Conservation (phyloP, 1,140 invertebrate genomes). For the Stegodyphus dumicola region DNA sequence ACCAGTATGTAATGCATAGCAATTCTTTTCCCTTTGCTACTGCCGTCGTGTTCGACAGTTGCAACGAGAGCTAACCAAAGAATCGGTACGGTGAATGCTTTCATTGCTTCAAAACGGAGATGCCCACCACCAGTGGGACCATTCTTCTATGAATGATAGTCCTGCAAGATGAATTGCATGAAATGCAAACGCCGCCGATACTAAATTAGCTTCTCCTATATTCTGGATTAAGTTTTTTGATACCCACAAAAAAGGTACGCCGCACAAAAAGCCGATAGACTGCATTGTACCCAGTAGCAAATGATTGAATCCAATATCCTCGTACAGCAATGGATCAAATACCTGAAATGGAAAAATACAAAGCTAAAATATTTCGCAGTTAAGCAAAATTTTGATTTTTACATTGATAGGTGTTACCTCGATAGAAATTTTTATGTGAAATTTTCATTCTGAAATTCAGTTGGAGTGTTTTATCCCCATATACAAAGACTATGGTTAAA, state of each 20-base stretch:
- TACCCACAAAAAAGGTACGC: conserved; percentile 58
- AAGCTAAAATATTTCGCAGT: too few relatives aligned
- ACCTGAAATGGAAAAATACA: not conserved
- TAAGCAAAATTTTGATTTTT: too few relatives aligned
- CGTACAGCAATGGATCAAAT: conserved; percentile 51
- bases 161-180: conserved; percentile 62
- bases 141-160: conserved; percentile 56
- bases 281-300: conserved; percentile 41
- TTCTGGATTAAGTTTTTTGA: conserved; percentile 63
- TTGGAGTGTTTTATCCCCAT: too few relatives aligned
- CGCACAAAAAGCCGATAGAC: conserved; percentile 28
- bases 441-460: too few relatives aligned
- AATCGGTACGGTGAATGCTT: conserved; percentile 61
- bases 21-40: conserved; percentile 34
- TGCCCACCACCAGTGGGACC: conserved; percentile 54
- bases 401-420: too few relatives aligned
- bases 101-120: conserved; percentile 64
- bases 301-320: conserved; percentile 48
- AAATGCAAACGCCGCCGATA: conserved; percentile 62
- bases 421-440: too few relatives aligned
- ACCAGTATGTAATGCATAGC: conserved; percentile 59
- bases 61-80: conserved; percentile 63
- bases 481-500: too few relatives aligned
- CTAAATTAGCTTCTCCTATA: conserved; percentile 62
- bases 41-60: conserved; percentile 14